Conservation (phyloP, 2,888 invertebrate species). For the Drepanosiphum platanoidis region DNA sequence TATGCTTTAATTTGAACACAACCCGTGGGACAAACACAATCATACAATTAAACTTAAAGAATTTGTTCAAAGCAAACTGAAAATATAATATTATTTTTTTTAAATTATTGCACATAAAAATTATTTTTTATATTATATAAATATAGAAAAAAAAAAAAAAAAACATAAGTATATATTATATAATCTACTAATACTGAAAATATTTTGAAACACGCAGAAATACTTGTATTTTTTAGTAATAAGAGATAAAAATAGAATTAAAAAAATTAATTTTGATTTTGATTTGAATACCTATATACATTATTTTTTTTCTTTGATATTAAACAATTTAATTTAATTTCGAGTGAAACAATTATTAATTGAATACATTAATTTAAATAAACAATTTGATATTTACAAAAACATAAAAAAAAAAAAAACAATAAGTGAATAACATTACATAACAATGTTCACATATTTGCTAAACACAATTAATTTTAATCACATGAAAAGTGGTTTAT, state of each 20-base stretch:
- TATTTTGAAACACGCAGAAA: conserved; percentile 22
- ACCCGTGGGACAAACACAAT: conserved; percentile 42
- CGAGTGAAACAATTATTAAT: not conserved
- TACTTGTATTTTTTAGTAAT: not conserved
- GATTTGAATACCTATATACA: conserved; percentile 15
- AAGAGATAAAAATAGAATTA: not conserved
- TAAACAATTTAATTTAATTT: not conserved
- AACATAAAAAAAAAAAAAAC: conserved; percentile 21
- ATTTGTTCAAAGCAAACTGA: conserved; percentile 43
- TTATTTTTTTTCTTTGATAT: not conserved
- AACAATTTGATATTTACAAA: not conserved
- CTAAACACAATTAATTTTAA: conserved; percentile 5
- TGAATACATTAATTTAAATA: not conserved
- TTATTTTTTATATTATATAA: conserved; percentile 1
- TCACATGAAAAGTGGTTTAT: not conserved
- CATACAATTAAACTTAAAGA: conserved; percentile 31
- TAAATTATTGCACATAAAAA: conserved; percentile 46
- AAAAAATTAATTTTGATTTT: not conserved
- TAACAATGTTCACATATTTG: conserved; percentile 35
- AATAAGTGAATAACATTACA: conserved; percentile 36
- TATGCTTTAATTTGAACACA: conserved; percentile 57
- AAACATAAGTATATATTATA: conserved; percentile 8
- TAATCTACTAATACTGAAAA: conserved; percentile 48
- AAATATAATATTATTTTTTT: not conserved
- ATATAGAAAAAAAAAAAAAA: not conserved